Evolutionary conservation across 2,113 vertebrate species (phyloP).

Genomic region (Suricata suricatta): DNA sequence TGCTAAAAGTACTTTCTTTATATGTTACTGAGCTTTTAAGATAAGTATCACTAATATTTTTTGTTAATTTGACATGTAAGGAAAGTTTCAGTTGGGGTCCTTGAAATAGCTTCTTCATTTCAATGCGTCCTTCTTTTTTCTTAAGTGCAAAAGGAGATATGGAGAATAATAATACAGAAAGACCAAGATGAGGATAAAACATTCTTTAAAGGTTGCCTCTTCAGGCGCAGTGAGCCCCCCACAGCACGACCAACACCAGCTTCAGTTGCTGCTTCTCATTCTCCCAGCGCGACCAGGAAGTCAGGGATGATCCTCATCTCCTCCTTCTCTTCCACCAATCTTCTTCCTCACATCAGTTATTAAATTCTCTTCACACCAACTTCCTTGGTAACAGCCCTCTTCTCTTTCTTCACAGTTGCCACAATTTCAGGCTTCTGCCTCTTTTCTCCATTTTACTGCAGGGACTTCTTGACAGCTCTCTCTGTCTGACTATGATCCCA

Average conservation of each 20-base stretch:
- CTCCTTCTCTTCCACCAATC: background rate
- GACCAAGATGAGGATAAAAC: background rate
- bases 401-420: background rate
- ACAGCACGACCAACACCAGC: background rate
- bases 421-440: background rate
- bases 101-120: slow-evolving; percentile 2
- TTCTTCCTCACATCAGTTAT: background rate
- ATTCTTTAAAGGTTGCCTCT: background rate
- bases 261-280: background rate
- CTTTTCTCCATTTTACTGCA: background rate
- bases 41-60: background rate
- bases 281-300: background rate
- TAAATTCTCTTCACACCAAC: background rate
- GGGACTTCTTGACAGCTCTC: background rate
- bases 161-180: background rate
- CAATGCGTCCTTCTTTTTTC: background rate
- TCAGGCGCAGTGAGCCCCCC: background rate
- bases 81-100: background rate
- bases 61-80: background rate
- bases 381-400: background rate
- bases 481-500: background rate
- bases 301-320: background rate
- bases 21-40: background rate
- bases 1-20: background rate
- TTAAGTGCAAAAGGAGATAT: background rate